Evolutionary conservation across 2,113 vertebrate genomes (phyloP).

Genomic region (Otolemur garnettii): DNA sequence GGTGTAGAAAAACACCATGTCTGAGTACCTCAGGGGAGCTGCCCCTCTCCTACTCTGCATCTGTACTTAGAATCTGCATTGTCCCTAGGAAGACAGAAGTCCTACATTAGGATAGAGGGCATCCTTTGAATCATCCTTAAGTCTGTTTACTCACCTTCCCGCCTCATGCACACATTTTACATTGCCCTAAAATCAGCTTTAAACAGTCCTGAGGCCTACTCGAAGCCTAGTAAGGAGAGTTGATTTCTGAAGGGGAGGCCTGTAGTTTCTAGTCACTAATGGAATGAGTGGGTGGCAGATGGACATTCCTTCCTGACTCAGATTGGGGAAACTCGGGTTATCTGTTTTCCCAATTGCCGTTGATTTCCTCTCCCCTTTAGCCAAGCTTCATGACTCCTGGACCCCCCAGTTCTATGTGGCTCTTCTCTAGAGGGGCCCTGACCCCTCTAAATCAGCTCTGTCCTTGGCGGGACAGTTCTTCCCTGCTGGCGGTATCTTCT

Average conservation of each 20-base stretch:
- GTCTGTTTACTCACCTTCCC: neutral
- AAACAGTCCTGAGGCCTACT: neutral
- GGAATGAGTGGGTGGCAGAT: slow-evolving; percentile 90
- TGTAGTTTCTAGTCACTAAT: slow-evolving; percentile 89
- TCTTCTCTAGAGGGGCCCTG: slow-evolving; percentile 91
- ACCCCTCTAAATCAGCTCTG: slow-evolving; percentile 90
- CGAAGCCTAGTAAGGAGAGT: neutral
- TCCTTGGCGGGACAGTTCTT: slow-evolving; percentile 91
- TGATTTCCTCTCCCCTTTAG: slow-evolving; percentile 66
- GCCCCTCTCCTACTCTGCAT: neutral
- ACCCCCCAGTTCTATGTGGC: slow-evolving; percentile 84
- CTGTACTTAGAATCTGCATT: neutral
- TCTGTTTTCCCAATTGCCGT: neutral
- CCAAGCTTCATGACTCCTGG: slow-evolving; percentile 65
- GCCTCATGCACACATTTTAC: neutral
- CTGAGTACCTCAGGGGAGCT: neutral
- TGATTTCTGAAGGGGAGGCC: neutral
- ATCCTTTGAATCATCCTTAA: slow-evolving; percentile 1
- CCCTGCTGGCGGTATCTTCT: slow-evolving; percentile 87
- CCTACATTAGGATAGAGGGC: neutral
- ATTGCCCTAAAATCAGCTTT: slow-evolving; percentile 49
- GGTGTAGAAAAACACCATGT: neutral
- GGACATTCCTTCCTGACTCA: slow-evolving; percentile 90
- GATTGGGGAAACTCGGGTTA: neutral
- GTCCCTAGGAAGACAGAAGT: neutral